Percentiles rank a stretch among this genome's conserved stretches.
These are phyloP conservation scores for Molossus molossus DNA, from an alignment of 2,797 vertebrate genomes.

Conservation along the genomic window DNA sequence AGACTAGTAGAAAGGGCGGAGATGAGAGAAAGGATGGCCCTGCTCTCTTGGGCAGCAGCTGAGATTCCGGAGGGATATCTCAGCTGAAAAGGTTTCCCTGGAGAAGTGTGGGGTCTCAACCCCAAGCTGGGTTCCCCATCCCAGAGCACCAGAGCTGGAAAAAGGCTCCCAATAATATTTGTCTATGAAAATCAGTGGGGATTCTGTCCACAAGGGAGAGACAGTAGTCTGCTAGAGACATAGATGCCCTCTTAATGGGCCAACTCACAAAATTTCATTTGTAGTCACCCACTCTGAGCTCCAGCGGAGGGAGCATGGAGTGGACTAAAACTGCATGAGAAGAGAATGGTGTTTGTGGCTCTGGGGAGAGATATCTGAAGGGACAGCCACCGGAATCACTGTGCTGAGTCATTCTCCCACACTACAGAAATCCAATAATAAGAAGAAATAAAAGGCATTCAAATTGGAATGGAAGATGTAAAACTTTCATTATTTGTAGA, in stretches of 20 bases:
- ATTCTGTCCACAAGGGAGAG: not conserved
- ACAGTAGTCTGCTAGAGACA: not conserved
- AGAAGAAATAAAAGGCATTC: too few species aligned
- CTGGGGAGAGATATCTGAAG: not conserved
- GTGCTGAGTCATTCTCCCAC: too few species aligned
- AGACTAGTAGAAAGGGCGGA: not conserved
- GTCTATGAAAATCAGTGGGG: not conserved
- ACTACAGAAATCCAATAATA: too few species aligned
- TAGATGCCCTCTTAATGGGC: not conserved
- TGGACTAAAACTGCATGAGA: not conserved
- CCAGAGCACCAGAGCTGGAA: not conserved
- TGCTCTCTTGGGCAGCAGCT: not conserved
- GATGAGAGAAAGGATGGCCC: not conserved
- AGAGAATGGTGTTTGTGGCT: not conserved
- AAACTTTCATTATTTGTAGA: too few species aligned
- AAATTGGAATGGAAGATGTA: too few species aligned
- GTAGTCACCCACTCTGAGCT: not conserved
- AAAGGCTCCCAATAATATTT: not conserved
- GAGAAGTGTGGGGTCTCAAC: not conserved
- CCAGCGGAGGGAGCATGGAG: not conserved
- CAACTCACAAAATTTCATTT: not conserved
- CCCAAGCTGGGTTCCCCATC: not conserved
- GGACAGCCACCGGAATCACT: not conserved
- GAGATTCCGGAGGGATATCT: not conserved
- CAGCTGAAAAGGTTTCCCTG: not conserved